Base-by-base conservation (phyloP, 2,797 vertebrate species). In the Psittacula derbiana region DNA sequence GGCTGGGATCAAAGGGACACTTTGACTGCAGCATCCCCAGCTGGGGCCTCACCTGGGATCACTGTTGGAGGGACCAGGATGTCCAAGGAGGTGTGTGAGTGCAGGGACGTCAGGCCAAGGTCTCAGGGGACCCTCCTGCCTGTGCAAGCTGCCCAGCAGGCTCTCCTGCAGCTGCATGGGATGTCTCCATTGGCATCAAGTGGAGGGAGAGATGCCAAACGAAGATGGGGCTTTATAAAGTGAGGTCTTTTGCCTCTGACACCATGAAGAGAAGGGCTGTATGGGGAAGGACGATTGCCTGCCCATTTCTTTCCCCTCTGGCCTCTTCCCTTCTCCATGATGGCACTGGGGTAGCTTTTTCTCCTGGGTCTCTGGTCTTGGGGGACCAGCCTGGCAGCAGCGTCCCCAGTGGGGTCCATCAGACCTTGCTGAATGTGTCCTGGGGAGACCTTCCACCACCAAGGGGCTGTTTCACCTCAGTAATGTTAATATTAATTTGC, bases 161-260 rank as follows among this genome's bases (percentile, higher is more conserved):
- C 12, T 64, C 10, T 86, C 7, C 24, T 2, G 5, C 38, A 21
- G 21, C 31, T 40, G 31, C 0, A 0, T 10, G 21, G 43, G 20
- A 8, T 33, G 28, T 38, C 33, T 88, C 30, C 16, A 0, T 3
- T 0, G 1, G 36, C 53, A 57, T 6, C 24, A 4, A 7, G 38
- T 16, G 50, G 33, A 65, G 24, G n/a, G 25, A 72, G 72, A 71
- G 62, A 25, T 11, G n/a, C 41, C 38, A 12, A 69, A 17, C 15
- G 46, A 11, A 31, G 44, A 12, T 7, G 12, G 24, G 14, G 21
- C 49, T 53, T 53, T 30, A 3, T 0, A 14, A 61, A 76, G 33
- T 2, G 14, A 2, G 13, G 3, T 1, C 0, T 17, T 88, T 27
- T 9, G 1, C 60, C 55, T 41, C 60, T 1, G 0, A 8, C 33